Percentiles rank a stretch among this genome's conserved stretches.
Evolutionary conservation across 2,797 vertebrate genomes (phyloP).

Genomic region (Podargus strigoides): DNA sequence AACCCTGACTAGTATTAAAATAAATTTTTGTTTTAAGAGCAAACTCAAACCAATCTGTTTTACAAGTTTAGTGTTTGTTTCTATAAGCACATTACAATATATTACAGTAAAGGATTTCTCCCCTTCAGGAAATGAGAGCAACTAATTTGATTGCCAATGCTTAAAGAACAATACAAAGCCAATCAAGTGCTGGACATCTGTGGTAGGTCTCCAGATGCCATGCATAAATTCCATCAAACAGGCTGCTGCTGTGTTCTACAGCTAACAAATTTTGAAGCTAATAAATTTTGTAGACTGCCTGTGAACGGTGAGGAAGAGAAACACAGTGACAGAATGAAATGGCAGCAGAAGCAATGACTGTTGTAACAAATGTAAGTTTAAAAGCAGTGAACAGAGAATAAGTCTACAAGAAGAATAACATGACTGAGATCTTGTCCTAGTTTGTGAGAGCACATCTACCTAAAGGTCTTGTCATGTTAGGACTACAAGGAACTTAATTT

Average conservation of each 20-base stretch:
- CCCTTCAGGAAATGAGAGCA: not conserved
- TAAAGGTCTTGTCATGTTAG: not conserved
- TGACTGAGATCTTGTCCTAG: not conserved
- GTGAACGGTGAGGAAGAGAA: not conserved
- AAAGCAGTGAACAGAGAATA: not conserved
- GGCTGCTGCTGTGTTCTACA: not conserved
- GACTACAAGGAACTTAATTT: no score
- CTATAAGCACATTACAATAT: not conserved
- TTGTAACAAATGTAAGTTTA: not conserved
- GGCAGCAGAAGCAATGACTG: not conserved
- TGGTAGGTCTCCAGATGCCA: not conserved
- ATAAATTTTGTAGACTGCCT: not conserved
- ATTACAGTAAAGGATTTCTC: not conserved
- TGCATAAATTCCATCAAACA: not conserved
- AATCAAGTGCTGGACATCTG: not conserved
- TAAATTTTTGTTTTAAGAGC: not conserved
- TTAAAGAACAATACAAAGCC: not conserved
- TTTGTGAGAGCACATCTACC: not conserved
- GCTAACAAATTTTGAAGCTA: not conserved
- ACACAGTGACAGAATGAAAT: not conserved
- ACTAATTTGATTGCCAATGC: not conserved
- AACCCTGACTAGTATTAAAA: not conserved
- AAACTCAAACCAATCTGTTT: not conserved
- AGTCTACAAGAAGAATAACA: not conserved
- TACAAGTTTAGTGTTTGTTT: not conserved